Base-by-base conservation (phyloP, 2,888 invertebrate genomes). In the Marasmarcha lunaedactyla region DNA sequence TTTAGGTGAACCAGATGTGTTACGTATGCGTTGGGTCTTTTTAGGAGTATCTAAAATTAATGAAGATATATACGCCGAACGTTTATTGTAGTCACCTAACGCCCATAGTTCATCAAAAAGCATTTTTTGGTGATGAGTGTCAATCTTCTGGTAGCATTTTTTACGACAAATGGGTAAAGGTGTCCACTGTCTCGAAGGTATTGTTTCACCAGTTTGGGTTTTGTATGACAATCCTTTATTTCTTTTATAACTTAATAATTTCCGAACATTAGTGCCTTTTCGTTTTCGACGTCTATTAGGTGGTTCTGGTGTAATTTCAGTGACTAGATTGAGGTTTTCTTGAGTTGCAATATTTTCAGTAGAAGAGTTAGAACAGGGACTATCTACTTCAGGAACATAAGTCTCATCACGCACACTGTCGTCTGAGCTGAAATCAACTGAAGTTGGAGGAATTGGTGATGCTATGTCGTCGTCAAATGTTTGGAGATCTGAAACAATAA, bases 321-420 rank as follows among this genome's bases (percentile, higher is more conserved):
- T 33, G 13, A 12, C 33, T 11, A 12, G 3, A 33, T 33, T 33
- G 13, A 12, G 3, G 13, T 13, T 12, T 33, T 33, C 33, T 33
- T 33, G 33, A 4, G 11, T 11, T 33, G 13, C 13, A 12, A 12
- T 13, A 9, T 12, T 33, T 12, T 33, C 13, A 11, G 12, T 13
- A 33, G 33, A 33, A 33, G 33, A 33, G 5, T 12, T 33, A 13
- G 33, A 33, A 12, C 5, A 33, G 33, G 33, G 13, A 33, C 33
- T 33, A 3, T 33, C 33, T 33, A 33, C 10, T 33, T 33, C 33
- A 33, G 33, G 33, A 33, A 13, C 33, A 13, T 12, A 33, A 12
- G 33, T 33, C 33, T 33, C 13, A 33, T 33, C 33, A 33, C 33
- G 33, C 5, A 33, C 33, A 33, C 33, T 33, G 13, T 33, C 33